Evolutionary conservation across 2,888 invertebrate genomes (phyloP), one percentile per base, ranked within the genome.

Genomic region (Chloroclysta siterata): DNA sequence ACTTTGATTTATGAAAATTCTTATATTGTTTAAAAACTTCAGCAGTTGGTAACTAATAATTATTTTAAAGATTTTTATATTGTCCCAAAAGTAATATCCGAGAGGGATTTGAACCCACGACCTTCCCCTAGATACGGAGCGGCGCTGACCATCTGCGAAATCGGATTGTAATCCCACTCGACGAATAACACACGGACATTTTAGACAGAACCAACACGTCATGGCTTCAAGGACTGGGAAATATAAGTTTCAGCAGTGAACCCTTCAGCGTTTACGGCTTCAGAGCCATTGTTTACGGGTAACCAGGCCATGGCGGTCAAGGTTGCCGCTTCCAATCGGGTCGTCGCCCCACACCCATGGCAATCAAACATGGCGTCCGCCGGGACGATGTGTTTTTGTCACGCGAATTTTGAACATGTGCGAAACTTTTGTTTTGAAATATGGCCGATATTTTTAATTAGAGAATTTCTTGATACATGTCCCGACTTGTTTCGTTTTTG

Each of bases 251-350:
- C 47, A 55, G 54, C 52, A 33, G 22, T 52, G 7, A 55, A 59
- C 58, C 59, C 58, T 51, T 41, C 51, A 54, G 41, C 28, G 53
- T 17, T 14, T 5, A 29, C 4, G 5, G 5, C 29, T 39, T 47
- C 66, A 66, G 61, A 60, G 41, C 52, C 53, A 73, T 63, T 64
- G 66, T 66, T 66, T 68, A 69, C 68, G 75, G 71, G 73, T 73
- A 82, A 81, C 71, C 79, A 71, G 82, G 78, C 68, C 82, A 76
- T 71, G 67, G 74, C 81, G 89, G 90, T 90, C 90, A 90, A 90
- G 90, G 90, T 86, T 85, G 78, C 70, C 75, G 86, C 85, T 87
- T 88, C 87, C 86, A 84, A 84, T 73, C 82, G 78, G 88, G 84
- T 85, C 83, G 78, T 72, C 69, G 86, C 55, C 81, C 84, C 70